Base-by-base conservation (phyloP, 2,797 vertebrate genomes). In the Pipistrellus kuhlii region DNA sequence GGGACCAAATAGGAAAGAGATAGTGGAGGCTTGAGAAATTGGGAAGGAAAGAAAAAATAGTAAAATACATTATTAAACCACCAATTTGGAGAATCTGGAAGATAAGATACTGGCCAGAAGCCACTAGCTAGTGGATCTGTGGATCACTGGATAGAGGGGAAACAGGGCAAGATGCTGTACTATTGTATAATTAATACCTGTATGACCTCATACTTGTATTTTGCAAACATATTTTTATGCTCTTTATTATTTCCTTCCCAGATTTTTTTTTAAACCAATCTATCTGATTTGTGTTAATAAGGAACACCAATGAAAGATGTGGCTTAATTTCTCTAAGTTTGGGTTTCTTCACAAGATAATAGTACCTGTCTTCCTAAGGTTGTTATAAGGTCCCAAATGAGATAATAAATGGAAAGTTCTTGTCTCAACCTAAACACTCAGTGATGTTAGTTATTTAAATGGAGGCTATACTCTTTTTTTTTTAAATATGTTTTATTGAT, bases 241-340 rank as follows among this genome's bases (percentile, higher is more conserved):
- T 83, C 38, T 83, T 73, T 88, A 78, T 85, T 88, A 51, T 35
- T 94, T 69, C 25, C 5, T 51, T 3, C 32, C 15, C 8, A 51
- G n/a, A 75, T 32, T n/a, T 93, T 93, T 93, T 59, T 92, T 86
- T 27, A 93, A 69, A 87, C 15, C 8, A 86, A 1, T 77, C n/a
- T 95, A 8, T 53, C 9, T 85, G 93, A 44, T 41, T 88, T 94
- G 30, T 94, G 8, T 85, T 90, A 86, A 82, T 95, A 57, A 71
- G 46, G 53, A 41, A 32, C 17, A 86, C 25, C 21, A 69, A 5
- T 94, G 27, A 77, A 89, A 3, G 25, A 1, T 88, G 27, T 77
- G 91, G 78, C 44, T 82, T 91, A 94, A 57, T 81, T 25, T 95
- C 38, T 95, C 51, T 72, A 48, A 1, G 46, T 86, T 93, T 44